Evolutionary conservation across 1,140 invertebrate species (phyloP).

Genomic region (Drosophila suzukii): DNA sequence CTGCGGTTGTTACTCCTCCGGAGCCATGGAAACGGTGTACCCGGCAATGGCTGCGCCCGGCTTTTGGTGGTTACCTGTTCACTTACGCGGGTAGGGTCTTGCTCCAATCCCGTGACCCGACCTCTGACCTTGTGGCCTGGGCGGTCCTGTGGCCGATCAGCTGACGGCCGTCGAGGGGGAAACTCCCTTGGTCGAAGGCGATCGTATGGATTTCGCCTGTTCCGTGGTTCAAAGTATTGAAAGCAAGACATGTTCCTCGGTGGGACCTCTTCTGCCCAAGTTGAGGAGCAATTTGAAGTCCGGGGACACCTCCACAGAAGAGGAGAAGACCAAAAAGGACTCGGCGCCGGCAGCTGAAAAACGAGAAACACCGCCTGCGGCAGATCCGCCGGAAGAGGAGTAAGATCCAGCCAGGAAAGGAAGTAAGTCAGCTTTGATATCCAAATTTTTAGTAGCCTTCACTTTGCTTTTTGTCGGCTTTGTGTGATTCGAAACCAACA

Average conservation of each 20-base stretch:
- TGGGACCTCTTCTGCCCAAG: too few relatives aligned
- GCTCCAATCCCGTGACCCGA: too few relatives aligned
- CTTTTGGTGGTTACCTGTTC: conserved; percentile 11
- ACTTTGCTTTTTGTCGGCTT: background rate
- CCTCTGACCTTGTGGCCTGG: too few relatives aligned
- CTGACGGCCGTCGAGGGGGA: conserved; percentile 5
- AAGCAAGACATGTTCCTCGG: too few relatives aligned
- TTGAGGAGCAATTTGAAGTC: background rate
- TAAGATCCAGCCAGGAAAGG: background rate
- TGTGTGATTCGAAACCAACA: background rate
- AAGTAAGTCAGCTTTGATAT: background rate
- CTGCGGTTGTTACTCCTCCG: background rate
- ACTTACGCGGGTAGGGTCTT: conserved; percentile 8
- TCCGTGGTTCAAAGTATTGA: background rate
- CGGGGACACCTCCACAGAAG: background rate
- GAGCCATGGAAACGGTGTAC: conserved; percentile 33
- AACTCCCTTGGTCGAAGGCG: conserved; percentile 8
- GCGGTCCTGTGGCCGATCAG: conserved; percentile 6
- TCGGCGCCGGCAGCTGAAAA: background rate
- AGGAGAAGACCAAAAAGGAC: background rate
- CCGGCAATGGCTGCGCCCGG: conserved; percentile 29
- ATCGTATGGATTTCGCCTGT: conserved; percentile 9
- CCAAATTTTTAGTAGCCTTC: background rate
- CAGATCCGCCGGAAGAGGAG: conserved; percentile 1
- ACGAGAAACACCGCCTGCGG: too few relatives aligned